Evolutionary conservation across 2,888 invertebrate genomes (phyloP), one percentile per base, ranked within the genome.

Genomic region (Stenodema calcarata): DNA sequence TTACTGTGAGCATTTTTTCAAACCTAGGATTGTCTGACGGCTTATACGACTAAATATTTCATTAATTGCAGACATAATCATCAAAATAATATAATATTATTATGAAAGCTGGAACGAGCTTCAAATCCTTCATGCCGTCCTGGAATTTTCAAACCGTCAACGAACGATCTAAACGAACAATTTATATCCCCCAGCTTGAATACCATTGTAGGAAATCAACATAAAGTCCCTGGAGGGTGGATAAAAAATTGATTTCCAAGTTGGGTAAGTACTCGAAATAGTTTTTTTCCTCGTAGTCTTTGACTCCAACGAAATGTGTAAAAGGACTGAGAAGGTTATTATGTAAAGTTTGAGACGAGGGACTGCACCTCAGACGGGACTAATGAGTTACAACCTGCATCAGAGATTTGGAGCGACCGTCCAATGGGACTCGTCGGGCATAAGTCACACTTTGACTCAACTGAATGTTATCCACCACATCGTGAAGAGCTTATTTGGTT

Each of bases 361-460:
- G 73, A 41, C 73, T 35, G 73, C 73, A 73, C 35, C 73, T 35
- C 73, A 73, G 73, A 35, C 73, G 35, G 41, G 73, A 73, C 73
- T 73, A 73, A 73, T 73, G 73, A 73, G 73, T n/a, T 73, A n/a
- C 41, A 73, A 73, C 73, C 73, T 73, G 73, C 73, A 73, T 73
- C 73, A 73, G 35, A 73, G 73, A 73, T 73, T 73, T 73, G 73
- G 73, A 62, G 23, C 27, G 62, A 27, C 27, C 62, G 23, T 62
- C 62, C 62, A 62, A 62, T 62, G 12, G 23, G 18, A 11, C 18
- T 18, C 4, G 18, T 23, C 62, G 47, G 47, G 23, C 18, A 11
- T 54, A 23, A 23, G 23, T 62, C 62, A 11, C 18, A 62, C 4
- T 35, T 35, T 35, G 23, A 62, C 62, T 23, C 23, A 18, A 0